These are phyloP conservation scores for Cheilosia scutellata DNA, from an alignment of 2,888 invertebrate species.

Conservation along the genomic window DNA sequence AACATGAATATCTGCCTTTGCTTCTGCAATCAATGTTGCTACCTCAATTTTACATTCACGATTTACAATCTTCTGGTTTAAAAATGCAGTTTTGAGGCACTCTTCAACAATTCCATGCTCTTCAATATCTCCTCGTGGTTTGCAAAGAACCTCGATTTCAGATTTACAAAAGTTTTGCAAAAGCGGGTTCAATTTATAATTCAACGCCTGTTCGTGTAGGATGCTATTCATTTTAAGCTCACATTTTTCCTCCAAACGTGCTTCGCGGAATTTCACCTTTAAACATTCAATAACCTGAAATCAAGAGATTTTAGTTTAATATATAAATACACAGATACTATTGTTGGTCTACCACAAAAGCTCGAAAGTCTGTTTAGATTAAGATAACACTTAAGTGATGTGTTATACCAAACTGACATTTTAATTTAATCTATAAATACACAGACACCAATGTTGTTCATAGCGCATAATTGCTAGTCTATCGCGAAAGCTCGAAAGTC, in stretches of 20 bases:
- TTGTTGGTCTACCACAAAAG: not conserved
- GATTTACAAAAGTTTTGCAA: conserved; percentile 92
- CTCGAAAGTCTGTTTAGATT: conserved; percentile 5
- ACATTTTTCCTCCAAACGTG: conserved; percentile 90
- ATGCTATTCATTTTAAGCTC: conserved; percentile 92
- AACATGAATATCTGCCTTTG: conserved; percentile 96
- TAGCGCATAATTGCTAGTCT: no score
- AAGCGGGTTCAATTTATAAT: conserved; percentile 94
- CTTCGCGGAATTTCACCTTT: conserved; percentile 91
- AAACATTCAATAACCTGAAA: conserved; percentile 89
- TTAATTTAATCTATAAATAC: no score
- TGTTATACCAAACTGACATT: not conserved
- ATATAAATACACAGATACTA: not conserved
- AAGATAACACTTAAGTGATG: conserved; percentile 27
- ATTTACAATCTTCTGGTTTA: conserved; percentile 89
- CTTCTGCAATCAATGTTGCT: conserved; percentile 94
- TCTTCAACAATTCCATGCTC: conserved; percentile 89
- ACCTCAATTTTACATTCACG: conserved; percentile 93
- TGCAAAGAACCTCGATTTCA: conserved; percentile 89
- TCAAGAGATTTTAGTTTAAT: not conserved
- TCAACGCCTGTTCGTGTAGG: conserved; percentile 94
- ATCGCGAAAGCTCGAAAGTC: not conserved
- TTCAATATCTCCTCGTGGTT: conserved; percentile 81
- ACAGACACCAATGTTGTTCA: no score
- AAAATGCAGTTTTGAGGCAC: conserved; percentile 94